Percentiles rank a stretch among this genome's conserved stretches.
These are phyloP conservation scores for Platycheirus rosarum DNA, from an alignment of 2,888 invertebrate genomes.

Conservation along the genomic window DNA sequence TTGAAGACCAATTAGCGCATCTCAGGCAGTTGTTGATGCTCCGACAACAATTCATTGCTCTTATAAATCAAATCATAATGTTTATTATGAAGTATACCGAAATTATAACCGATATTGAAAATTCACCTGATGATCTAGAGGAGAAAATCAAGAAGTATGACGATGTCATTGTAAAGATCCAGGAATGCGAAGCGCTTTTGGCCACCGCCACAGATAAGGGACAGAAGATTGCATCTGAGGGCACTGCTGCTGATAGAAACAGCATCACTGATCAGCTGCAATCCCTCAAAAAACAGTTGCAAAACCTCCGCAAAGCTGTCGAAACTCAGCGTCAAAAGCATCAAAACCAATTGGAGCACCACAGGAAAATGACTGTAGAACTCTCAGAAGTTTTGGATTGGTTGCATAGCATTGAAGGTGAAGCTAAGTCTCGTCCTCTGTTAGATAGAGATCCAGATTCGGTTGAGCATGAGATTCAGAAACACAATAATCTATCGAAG, in stretches of 20 bases:
- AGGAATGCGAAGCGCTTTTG: conserved; percentile 93
- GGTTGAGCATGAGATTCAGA: conserved; percentile 91
- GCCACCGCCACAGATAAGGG: conserved; percentile 96
- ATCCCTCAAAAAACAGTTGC: conserved; percentile 92
- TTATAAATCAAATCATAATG: conserved; percentile 93
- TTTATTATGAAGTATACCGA: conserved; percentile 94
- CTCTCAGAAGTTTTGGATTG: conserved; percentile 92
- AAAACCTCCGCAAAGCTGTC: conserved; percentile 90
- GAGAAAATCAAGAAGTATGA: conserved; percentile 95
- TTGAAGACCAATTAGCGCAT: conserved; percentile 93
- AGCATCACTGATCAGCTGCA: conserved; percentile 94
- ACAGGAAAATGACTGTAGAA: conserved; percentile 91
- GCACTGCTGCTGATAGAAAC: conserved; percentile 93
- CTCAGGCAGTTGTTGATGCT: conserved; percentile 90
- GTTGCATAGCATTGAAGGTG: conserved; percentile 91
- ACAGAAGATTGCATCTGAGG: conserved; percentile 95
- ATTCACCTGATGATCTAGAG: conserved; percentile 90
- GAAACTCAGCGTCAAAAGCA: conserved; percentile 94
- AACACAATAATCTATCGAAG: conserved; percentile 87
- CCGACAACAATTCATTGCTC: conserved; percentile 93
- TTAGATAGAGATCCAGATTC: conserved; percentile 90
- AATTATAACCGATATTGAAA: conserved; percentile 92
- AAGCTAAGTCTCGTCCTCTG: conserved; percentile 91
- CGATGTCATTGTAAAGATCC: conserved; percentile 92
- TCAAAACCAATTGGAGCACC: conserved; percentile 93